Conservation (phyloP, 2,888 invertebrate genomes). For the Tenthredo amoena region DNA sequence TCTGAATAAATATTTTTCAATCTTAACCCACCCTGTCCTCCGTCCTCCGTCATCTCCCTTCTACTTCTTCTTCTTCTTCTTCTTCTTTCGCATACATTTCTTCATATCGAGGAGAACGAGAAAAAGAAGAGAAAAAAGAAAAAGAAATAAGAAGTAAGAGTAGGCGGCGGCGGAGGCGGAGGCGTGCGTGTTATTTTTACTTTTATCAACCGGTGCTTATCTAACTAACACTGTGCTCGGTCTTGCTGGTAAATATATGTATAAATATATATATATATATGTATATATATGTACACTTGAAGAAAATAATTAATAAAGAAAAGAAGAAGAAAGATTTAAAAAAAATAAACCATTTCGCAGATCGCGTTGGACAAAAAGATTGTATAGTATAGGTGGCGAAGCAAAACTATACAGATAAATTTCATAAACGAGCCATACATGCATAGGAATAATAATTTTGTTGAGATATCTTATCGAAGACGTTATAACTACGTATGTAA, state of each 20-base stretch:
- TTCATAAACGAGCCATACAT: no score
- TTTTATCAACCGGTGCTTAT: slow-evolving; percentile 39
- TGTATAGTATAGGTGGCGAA: background rate
- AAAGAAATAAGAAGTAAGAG: background rate
- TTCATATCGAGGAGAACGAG: background rate
- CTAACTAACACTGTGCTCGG: background rate
- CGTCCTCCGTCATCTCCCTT: background rate
- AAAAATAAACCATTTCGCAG: background rate
- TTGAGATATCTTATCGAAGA: no score
- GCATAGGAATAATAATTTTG: no score
- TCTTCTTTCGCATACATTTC: no score
- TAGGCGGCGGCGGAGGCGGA: background rate
- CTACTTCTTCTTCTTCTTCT: background rate
- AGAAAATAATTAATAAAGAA: background rate
- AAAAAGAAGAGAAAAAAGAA: background rate
- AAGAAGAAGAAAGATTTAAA: background rate
- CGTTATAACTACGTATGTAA: background rate
- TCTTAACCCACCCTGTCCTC: background rate
- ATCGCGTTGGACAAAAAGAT: background rate
- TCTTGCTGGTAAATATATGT: background rate
- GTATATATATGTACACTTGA: background rate
- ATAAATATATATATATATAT: background rate
- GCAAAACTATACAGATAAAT: no score
- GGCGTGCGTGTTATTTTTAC: slow-evolving; percentile 35
- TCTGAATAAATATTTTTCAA: slow-evolving; percentile 42